Percentiles rank a stretch among this genome's conserved stretches.
These are phyloP conservation scores for Orycteropus afer DNA, from an alignment of 2,113 vertebrate genomes.

Conservation along the genomic window DNA sequence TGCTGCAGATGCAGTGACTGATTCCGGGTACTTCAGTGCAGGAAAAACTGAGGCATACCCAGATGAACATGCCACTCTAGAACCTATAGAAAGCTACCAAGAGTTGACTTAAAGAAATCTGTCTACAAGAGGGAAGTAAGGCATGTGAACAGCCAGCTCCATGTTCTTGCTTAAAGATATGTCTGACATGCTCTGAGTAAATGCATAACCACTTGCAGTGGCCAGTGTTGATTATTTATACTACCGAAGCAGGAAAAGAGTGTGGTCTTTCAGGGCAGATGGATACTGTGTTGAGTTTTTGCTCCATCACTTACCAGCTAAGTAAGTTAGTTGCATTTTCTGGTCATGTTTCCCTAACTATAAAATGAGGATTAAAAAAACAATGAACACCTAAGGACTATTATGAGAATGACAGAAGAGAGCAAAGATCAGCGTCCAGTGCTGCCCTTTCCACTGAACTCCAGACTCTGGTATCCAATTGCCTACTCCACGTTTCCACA, in stretches of 20 bases:
- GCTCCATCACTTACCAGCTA: neutral
- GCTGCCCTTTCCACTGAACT: neutral
- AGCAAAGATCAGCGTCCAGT: neutral
- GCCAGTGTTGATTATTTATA: neutral
- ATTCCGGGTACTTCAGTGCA: neutral
- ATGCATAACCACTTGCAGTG: neutral
- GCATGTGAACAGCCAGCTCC: neutral
- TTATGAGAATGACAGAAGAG: neutral
- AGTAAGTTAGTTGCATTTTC: neutral
- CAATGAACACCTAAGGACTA: neutral
- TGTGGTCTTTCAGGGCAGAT: neutral
- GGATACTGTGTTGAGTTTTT: neutral
- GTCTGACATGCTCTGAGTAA: slow-evolving; percentile 10
- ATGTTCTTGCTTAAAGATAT: slow-evolving; percentile 21
- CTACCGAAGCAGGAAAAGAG: neutral
- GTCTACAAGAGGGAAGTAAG: slow-evolving; percentile 8
- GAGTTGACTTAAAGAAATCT: slow-evolving; percentile 32
- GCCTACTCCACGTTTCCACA: neutral
- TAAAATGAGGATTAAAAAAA: neutral
- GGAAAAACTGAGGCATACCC: neutral
- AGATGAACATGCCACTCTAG: neutral
- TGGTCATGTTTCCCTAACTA: neutral
- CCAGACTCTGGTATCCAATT: neutral
- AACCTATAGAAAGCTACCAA: slow-evolving; percentile 37
- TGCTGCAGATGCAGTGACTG: neutral